These are phyloP conservation scores for Automeris io DNA, from an alignment of 2,888 invertebrate genomes.

Conservation along the genomic window DNA sequence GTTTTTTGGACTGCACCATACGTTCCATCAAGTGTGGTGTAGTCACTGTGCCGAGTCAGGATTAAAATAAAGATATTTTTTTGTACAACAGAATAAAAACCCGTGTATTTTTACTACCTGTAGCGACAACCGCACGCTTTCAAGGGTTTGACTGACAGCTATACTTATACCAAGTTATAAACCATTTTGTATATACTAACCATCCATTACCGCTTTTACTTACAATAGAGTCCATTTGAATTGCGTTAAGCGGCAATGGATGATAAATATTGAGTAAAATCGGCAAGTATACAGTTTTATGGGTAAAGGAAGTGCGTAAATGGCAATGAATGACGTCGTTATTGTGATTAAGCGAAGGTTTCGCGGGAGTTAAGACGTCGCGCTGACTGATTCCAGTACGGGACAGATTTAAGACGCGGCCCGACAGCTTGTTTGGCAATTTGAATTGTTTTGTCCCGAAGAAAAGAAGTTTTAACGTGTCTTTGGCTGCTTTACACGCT, in stretches of 20 bases:
- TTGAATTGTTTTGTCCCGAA: not conserved
- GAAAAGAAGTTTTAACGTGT: no score
- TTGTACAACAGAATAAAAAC: constrained; percentile 12
- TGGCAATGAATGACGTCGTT: constrained; percentile 68
- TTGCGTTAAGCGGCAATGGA: constrained; percentile 25
- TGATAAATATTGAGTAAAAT: constrained; percentile 2
- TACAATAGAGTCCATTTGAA: not conserved
- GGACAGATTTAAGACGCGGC: constrained; percentile 42
- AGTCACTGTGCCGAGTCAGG: no score
- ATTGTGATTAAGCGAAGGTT: constrained; percentile 62
- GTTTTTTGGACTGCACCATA: no score
- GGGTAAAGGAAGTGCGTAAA: constrained; percentile 39
- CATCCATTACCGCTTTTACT: constrained; percentile 28
- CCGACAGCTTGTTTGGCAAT: constrained; percentile 15
- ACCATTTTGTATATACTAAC: no score
- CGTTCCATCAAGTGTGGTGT: no score
- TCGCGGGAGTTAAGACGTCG: constrained; percentile 58
- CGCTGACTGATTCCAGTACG: constrained; percentile 49
- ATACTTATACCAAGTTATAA: no score
- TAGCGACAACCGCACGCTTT: constrained; percentile 37
- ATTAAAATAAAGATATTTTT: not conserved
- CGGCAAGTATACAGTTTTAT: constrained; percentile 12
- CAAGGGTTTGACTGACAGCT: constrained; percentile 56
- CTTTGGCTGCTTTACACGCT: no score
- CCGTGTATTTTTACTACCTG: constrained; percentile 45